Evolutionary conservation across 2,888 invertebrate species (phyloP).

Genomic region (Congeria kusceri): DNA sequence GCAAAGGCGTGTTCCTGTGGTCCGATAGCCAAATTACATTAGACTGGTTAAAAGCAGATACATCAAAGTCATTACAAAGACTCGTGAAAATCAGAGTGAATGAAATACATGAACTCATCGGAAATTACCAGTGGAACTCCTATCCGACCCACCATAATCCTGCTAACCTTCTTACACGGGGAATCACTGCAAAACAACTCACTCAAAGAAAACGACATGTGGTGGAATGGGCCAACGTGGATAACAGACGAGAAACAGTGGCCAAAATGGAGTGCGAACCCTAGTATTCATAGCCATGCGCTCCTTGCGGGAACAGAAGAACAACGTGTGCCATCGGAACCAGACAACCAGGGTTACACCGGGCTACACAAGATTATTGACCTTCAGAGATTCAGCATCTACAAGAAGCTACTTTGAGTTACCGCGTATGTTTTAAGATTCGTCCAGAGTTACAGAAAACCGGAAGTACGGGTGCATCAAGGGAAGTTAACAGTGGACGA

Average conservation of each 20-base stretch:
- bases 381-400: conserved; percentile 4
- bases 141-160: conserved; percentile 15
- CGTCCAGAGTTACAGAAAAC: conserved; percentile 2
- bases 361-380: conserved; percentile 1
- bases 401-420: conserved; percentile 19
- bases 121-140: conserved; percentile 12
- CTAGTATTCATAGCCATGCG: not conserved
- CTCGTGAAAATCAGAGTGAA: conserved; percentile 17
- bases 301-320: too few relatives aligned
- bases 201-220: conserved; percentile 15
- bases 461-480: not conserved
- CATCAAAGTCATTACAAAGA: not conserved
- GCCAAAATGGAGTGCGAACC: conserved; percentile 10
- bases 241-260: not conserved
- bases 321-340: too few relatives aligned
- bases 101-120: conserved; percentile 2
- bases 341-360: not conserved
- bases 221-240: conserved; percentile 19
- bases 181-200: conserved; percentile 4
- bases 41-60: conserved; percentile 14
- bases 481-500: conserved; percentile 3
- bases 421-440: conserved; percentile 15
- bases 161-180: conserved; percentile 20
- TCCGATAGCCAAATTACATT: conserved; percentile 34
- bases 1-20: not conserved